phyloP scores from a whole-genome alignment of 1,140 invertebrate genomes.

The Diorhabda sublineata region DNA sequence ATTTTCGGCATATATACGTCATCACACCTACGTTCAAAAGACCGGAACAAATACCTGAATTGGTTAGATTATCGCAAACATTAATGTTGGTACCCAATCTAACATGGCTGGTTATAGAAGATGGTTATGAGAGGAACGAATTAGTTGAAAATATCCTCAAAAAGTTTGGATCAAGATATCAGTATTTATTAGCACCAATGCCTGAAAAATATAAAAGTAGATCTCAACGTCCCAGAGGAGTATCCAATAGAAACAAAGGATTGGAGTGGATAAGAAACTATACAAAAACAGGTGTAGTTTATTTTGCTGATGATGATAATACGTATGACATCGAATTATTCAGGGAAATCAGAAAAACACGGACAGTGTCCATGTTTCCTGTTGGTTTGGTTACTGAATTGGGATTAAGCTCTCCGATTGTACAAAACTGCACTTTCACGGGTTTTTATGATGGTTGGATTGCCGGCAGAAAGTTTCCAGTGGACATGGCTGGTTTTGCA shows the following conservation, averaged over 20 bases:
- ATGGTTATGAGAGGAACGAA: conserved; percentile 60
- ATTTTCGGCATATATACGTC: conserved; percentile 55
- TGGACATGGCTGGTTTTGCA: conserved; percentile 88
- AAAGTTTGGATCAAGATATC: not conserved
- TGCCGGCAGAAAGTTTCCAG: conserved; percentile 76
- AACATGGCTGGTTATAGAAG: conserved; percentile 90
- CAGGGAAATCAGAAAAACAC: conserved; percentile 74
- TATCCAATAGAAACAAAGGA: conserved; percentile 85
- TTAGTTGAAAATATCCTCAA: conserved; percentile 4
- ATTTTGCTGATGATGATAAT: conserved; percentile 98
- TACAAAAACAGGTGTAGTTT: conserved; percentile 75
- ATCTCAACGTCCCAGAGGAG: conserved; percentile 79
- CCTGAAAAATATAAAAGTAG: conserved; percentile 65
- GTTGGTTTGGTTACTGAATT: conserved; percentile 76
- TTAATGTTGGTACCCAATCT: conserved; percentile 80
- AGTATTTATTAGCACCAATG: conserved; percentile 67
- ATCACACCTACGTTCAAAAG: conserved; percentile 87
- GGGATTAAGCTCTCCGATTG: conserved; percentile 67
- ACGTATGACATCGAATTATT: conserved; percentile 85
- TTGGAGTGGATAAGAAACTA: conserved; percentile 81
- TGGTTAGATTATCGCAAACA: conserved; percentile 84
- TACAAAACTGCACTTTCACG: conserved; percentile 62
- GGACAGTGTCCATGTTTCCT: conserved; percentile 82
- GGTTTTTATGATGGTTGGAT: conserved; percentile 85
- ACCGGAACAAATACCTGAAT: conserved; percentile 85